phyloP scores from a whole-genome alignment of 2,113 vertebrate species.

The Bothrops jararaca region DNA sequence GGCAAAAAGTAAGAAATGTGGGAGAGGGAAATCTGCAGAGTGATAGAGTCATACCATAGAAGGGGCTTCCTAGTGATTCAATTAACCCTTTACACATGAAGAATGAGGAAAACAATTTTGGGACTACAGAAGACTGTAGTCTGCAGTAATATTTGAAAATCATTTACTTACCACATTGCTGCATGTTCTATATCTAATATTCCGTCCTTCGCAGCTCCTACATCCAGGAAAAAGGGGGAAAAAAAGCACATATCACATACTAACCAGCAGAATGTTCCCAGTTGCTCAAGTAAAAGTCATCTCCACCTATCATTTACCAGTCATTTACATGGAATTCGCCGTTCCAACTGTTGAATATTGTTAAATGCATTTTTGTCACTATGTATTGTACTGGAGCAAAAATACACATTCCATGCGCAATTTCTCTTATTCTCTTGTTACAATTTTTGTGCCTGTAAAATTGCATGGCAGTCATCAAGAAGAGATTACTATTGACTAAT shows the following conservation, averaged over 20 bases:
- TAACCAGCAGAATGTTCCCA: not conserved
- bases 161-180: slow-evolving; percentile 91
- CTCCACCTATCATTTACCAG: not conserved
- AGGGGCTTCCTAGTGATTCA: not conserved
- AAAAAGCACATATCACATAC: not conserved
- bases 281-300: not conserved
- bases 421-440: not conserved
- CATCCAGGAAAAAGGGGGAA: slow-evolving; percentile 38
- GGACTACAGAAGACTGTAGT: not conserved
- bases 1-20: not conserved
- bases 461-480: not conserved
- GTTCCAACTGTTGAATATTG: not conserved
- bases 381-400: not conserved
- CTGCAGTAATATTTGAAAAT: not conserved
- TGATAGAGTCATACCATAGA: not conserved
- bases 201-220: slow-evolving; percentile 93
- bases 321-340: not conserved
- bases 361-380: not conserved
- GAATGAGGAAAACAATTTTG: not conserved
- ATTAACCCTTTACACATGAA: not conserved
- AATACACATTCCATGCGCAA: not conserved
- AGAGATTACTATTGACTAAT: not conserved
- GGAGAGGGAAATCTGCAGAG: not conserved
- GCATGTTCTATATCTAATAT: slow-evolving; percentile 95
- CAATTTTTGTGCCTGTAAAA: not conserved